phyloP scores from a whole-genome alignment of 2,888 invertebrate species.

The Criorhina ranunculi region DNA sequence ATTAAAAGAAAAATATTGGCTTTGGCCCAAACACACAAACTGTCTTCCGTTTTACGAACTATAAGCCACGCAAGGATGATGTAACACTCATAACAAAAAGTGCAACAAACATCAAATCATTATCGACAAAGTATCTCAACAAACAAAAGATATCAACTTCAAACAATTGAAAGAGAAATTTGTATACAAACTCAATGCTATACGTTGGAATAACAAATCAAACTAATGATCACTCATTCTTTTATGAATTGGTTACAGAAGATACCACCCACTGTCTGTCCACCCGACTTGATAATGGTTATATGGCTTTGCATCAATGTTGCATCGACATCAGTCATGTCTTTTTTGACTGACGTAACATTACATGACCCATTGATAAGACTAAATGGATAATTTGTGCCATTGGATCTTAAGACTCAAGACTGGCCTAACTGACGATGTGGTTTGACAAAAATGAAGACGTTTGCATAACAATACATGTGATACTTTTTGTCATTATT shows the following conservation, averaged over 20 bases:
- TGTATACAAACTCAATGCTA: conserved; percentile 6
- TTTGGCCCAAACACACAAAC: conserved; percentile 39
- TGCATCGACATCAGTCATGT: conserved; percentile 52
- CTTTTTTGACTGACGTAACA: conserved; percentile 52
- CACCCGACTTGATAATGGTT: conserved; percentile 41
- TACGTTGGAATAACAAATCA: conserved; percentile 7
- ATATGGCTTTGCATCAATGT: conserved; percentile 32
- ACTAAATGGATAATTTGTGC: conserved; percentile 6
- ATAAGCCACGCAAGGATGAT: conserved; percentile 18
- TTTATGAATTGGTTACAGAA: conserved; percentile 45
- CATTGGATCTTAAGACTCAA: conserved; percentile 32
- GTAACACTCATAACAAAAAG: conserved; percentile 32
- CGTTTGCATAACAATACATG: conserved; percentile 40
- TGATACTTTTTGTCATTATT: conserved; percentile 23
- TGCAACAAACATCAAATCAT: conserved; percentile 40
- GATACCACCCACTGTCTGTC: neutral
- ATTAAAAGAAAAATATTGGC: conserved; percentile 45
- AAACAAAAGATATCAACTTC: neutral
- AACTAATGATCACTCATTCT: conserved; percentile 37
- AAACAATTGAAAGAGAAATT: conserved; percentile 27
- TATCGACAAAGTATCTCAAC: conserved; percentile 25
- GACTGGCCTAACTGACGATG: neutral
- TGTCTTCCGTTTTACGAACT: conserved; percentile 42
- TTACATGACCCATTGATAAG: conserved; percentile 58
- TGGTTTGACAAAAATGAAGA: conserved; percentile 33